Conservation (phyloP, 2,113 vertebrate genomes). For the Gracilinanus agilis region DNA sequence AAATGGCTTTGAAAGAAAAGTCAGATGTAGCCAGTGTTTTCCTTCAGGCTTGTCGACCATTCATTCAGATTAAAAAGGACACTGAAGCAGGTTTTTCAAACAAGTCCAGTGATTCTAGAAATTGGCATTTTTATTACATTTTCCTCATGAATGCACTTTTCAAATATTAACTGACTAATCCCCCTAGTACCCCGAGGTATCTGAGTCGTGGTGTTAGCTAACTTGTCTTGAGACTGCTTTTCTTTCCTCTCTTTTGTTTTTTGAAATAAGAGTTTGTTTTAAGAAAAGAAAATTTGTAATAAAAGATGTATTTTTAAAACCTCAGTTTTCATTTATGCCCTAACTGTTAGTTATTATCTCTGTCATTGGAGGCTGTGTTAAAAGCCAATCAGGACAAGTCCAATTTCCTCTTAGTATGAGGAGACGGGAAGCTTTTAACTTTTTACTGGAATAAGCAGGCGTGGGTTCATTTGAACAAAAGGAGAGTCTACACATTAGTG, state of each 20-base stretch:
- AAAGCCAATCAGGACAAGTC: not conserved
- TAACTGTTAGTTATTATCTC: not conserved
- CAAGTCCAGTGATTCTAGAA: not conserved
- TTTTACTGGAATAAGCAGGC: not conserved
- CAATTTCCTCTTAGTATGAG: not conserved
- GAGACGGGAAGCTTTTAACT: not conserved
- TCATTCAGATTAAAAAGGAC: not conserved
- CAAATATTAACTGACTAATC: not conserved
- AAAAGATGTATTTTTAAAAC: not conserved
- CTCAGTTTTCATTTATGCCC: not conserved
- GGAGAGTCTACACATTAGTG: not conserved
- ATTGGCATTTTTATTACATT: not conserved
- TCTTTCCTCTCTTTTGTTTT: not conserved
- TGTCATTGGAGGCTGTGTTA: not conserved
- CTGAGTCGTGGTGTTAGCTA: not conserved
- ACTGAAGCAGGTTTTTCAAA: not conserved
- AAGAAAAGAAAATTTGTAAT: not conserved
- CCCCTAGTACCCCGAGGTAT: not conserved
- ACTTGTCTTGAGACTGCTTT: not conserved
- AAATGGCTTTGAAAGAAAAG: not conserved
- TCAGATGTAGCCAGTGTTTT: not conserved
- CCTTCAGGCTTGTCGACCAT: not conserved
- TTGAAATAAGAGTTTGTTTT: not conserved
- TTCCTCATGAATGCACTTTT: not conserved
- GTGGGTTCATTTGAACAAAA: not conserved